Conservation (phyloP, 64 coral and sea anemone genomes). For the Actinia equina region DNA sequence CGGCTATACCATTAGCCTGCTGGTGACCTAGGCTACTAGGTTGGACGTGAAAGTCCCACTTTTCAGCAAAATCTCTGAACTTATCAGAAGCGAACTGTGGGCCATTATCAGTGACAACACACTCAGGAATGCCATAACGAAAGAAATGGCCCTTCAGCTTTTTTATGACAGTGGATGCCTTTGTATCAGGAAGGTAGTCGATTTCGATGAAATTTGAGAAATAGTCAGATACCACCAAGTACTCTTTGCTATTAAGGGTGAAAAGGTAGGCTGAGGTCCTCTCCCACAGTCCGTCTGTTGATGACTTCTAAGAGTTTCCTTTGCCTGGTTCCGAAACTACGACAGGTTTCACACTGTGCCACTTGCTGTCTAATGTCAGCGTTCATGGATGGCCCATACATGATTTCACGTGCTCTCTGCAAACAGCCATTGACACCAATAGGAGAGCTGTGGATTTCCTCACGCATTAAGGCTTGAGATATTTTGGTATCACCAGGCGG, state of each 20-base stretch:
- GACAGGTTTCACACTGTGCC: constrained; percentile 40
- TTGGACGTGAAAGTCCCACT: constrained; percentile 40
- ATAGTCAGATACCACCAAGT: constrained; percentile 24
- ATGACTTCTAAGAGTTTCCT: constrained; percentile 38
- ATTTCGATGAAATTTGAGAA: constrained; percentile 42
- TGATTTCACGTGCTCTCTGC: constrained; percentile 8
- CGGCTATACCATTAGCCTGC: constrained; percentile 42
- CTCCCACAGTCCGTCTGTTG: constrained; percentile 43
- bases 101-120: constrained; percentile 43
- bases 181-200: constrained; percentile 16
- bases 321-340: constrained; percentile 19
- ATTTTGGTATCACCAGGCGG: constrained; percentile 11
- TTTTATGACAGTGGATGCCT: not conserved
- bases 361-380: constrained; percentile 21
- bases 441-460: constrained; percentile 43
- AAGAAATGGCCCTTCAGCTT: constrained; percentile 45
- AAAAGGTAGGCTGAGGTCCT: constrained; percentile 29
- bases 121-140: constrained; percentile 56
- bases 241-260: constrained; percentile 2
- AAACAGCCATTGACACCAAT: constrained; percentile 29
- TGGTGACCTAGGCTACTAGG: constrained; percentile 30
- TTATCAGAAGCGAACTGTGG: constrained; percentile 39
- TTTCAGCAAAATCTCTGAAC: constrained; percentile 21
- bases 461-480: constrained; percentile 15
- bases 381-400: constrained; percentile 51